Evolutionary conservation across 2,888 invertebrate genomes (phyloP).

Genomic region (Osedax frankpressi): DNA sequence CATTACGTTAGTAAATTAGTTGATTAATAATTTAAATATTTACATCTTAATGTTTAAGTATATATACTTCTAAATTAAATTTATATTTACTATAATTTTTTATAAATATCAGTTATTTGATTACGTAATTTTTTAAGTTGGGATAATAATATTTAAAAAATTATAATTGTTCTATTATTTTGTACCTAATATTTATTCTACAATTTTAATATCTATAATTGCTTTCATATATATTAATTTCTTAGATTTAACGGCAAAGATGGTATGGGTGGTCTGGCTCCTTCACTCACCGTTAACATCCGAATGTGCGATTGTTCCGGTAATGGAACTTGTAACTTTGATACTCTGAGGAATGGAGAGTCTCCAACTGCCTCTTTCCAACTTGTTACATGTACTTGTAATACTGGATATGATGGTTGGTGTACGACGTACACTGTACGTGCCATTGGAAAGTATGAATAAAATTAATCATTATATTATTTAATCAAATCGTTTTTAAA

Average conservation of each 20-base stretch:
- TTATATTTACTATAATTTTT: neutral
- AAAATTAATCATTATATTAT: neutral
- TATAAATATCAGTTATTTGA: neutral
- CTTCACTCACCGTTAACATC: slow-evolving; percentile 9
- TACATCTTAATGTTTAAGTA: too few relatives aligned
- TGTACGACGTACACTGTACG: too few relatives aligned
- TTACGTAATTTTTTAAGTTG: neutral
- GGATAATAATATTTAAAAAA: neutral
- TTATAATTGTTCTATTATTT: neutral
- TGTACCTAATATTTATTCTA: neutral
- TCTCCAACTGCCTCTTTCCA: slow-evolving; percentile 8
- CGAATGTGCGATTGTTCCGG: slow-evolving; percentile 15
- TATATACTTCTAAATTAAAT: too few relatives aligned
- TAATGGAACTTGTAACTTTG: slow-evolving; percentile 16
- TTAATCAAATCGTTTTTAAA: neutral
- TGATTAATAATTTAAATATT: too few relatives aligned
- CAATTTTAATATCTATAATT: neutral
- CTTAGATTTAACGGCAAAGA: slow-evolving; percentile 13
- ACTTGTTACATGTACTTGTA: slow-evolving; percentile 15
- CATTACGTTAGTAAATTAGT: slow-evolving; percentile 2
- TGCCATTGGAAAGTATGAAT: neutral
- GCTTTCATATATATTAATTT: neutral
- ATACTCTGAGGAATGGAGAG: neutral
- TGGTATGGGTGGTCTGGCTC: slow-evolving; percentile 9
- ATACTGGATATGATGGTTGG: slow-evolving; percentile 15